Conservation (phyloP, 2,113 vertebrate genomes). For the Ondatra zibethicus region DNA sequence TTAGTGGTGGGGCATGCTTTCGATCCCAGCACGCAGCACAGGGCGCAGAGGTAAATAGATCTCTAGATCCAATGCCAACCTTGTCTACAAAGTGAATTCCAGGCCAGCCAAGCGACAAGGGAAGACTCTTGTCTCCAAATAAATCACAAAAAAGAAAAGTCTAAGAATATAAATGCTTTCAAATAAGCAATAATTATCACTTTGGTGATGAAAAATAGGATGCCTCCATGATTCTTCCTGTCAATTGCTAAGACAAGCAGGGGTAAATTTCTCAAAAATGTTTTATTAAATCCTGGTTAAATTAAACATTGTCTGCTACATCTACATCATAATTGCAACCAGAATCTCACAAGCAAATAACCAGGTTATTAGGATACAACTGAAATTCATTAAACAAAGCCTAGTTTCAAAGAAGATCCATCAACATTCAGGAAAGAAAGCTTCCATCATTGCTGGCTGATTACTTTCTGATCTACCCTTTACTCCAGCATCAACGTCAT, state of each 20-base stretch:
- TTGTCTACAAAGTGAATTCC: background rate
- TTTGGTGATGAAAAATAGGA: slow-evolving; percentile 13
- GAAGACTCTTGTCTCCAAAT: background rate
- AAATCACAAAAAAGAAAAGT: background rate
- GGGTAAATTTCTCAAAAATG: background rate
- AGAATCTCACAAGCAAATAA: slow-evolving; percentile 19
- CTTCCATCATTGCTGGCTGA: background rate
- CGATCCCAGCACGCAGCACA: background rate
- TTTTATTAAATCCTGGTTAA: slow-evolving; percentile 3
- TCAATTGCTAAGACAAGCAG: background rate
- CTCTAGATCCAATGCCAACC: background rate
- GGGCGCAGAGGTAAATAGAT: background rate
- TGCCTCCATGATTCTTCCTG: background rate
- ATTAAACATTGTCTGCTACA: slow-evolving; percentile 57
- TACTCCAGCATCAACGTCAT: background rate
- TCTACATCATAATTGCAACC: slow-evolving; percentile 6
- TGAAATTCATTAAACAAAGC: slow-evolving; percentile 42
- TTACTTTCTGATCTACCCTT: background rate
- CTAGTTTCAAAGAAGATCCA: slow-evolving; percentile 33
- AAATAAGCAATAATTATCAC: slow-evolving; percentile 58
- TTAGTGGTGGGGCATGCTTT: background rate
- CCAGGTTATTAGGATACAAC: slow-evolving; percentile 14
- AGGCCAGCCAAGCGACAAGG: background rate
- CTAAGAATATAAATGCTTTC: slow-evolving; percentile 19
- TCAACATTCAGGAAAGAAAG: slow-evolving; percentile 17